Percentiles rank a stretch among this genome's conserved stretches.
Evolutionary conservation across 2,113 vertebrate genomes (phyloP).

Genomic region (Pungitius pungitius): DNA sequence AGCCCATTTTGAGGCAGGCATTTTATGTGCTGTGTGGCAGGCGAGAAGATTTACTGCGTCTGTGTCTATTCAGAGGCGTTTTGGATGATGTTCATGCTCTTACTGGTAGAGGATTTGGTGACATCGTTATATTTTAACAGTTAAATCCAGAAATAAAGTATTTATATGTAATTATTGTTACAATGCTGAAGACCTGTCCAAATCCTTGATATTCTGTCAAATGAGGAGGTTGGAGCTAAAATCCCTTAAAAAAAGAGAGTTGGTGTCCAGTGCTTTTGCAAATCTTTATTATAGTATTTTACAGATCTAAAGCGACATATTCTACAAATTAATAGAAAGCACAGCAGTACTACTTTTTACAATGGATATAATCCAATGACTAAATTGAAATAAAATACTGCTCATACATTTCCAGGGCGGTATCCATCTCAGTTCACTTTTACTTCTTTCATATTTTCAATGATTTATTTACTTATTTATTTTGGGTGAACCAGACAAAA

Average conservation of each 20-base stretch:
- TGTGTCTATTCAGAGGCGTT: constrained; percentile 64
- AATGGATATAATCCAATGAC: neutral
- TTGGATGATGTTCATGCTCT: constrained; percentile 62
- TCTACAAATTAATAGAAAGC: neutral
- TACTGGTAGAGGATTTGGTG: constrained; percentile 58
- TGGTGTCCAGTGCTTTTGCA: neutral
- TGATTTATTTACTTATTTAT: neutral
- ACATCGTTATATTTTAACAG: constrained; percentile 12
- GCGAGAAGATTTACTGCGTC: constrained; percentile 75
- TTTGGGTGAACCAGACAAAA: neutral
- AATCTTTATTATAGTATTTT: neutral
- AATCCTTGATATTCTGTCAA: neutral
- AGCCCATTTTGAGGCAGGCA: constrained; percentile 74
- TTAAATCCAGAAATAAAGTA: neutral
- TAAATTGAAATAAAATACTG: neutral
- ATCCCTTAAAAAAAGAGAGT: neutral
- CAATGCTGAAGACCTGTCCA: neutral
- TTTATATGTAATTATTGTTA: neutral
- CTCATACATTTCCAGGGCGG: neutral
- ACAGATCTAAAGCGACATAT: neutral
- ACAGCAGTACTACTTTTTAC: no score
- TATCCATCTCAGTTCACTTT: neutral
- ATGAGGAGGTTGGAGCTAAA: neutral
- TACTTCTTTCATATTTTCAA: neutral
- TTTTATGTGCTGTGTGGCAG: constrained; percentile 75